Percentiles rank a stretch among this genome's conserved stretches.
These are phyloP conservation scores for Cololabis saira DNA, from an alignment of 2,113 vertebrate genomes.

Conservation along the genomic window DNA sequence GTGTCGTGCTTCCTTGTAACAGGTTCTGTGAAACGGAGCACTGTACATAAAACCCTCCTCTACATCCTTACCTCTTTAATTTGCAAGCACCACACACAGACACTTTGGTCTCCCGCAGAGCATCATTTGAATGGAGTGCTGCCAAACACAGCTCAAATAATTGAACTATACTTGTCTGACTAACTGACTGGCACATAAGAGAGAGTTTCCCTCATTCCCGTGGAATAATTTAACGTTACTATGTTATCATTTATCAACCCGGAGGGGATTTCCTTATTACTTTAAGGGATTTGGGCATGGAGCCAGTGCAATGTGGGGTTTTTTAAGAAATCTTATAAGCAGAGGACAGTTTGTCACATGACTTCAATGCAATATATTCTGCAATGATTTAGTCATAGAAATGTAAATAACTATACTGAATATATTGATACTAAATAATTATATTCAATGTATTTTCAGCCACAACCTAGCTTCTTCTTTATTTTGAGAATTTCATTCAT, in stretches of 20 bases:
- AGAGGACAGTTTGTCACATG: constrained; percentile 22
- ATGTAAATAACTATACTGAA: constrained; percentile 40
- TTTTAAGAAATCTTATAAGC: constrained; percentile 35
- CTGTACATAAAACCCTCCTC: neutral
- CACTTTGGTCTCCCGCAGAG: constrained; percentile 39
- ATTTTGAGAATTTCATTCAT: neutral
- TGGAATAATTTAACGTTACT: constrained; percentile 28
- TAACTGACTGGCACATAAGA: constrained; percentile 41
- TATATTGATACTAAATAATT: too few relatives aligned
- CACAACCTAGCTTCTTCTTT: constrained; percentile 18
- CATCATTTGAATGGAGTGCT: constrained; percentile 52
- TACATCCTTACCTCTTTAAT: constrained; percentile 15
- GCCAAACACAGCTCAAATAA: constrained; percentile 50
- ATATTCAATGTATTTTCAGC: constrained; percentile 37
- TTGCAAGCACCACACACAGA: constrained; percentile 13
- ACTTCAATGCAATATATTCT: constrained; percentile 41
- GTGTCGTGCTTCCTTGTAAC: neutral
- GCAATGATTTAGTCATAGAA: constrained; percentile 35
- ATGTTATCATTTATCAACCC: constrained; percentile 43
- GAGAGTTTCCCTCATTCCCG: constrained; percentile 16
- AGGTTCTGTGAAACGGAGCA: neutral
- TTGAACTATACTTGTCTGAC: constrained; percentile 39
- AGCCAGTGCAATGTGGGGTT: constrained; percentile 15
- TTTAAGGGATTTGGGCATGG: constrained; percentile 39
- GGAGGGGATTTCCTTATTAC: constrained; percentile 44